Evolutionary conservation across 2,888 invertebrate species (phyloP).

Genomic region (Spilosoma lubricipeda): DNA sequence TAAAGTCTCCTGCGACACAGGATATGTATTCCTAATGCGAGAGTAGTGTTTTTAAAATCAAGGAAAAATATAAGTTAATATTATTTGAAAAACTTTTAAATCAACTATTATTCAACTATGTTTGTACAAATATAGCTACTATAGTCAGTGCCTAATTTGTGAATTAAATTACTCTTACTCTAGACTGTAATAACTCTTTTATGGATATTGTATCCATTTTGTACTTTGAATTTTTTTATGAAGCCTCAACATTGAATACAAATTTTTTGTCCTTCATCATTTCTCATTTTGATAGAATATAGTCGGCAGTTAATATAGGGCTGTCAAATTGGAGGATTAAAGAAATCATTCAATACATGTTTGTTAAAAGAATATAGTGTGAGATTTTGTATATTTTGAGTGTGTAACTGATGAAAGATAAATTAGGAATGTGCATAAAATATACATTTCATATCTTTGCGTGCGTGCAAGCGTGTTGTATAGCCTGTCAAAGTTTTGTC

Average conservation of each 20-base stretch:
- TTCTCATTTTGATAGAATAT: slow-evolving; percentile 13
- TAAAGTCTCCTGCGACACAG: too few relatives aligned
- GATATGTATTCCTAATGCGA: too few relatives aligned
- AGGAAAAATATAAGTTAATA: too few relatives aligned
- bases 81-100: too few relatives aligned
- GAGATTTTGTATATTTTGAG: not conserved
- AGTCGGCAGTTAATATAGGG: slow-evolving; percentile 1
- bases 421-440: not conserved
- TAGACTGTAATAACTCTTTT: not conserved
- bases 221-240: slow-evolving; percentile 4
- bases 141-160: too few relatives aligned
- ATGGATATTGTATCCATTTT: not conserved
- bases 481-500: too few relatives aligned
- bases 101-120: too few relatives aligned
- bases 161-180: not conserved
- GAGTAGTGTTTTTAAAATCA: too few relatives aligned
- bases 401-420: not conserved
- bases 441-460: not conserved
- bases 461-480: too few relatives aligned
- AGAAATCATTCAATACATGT: not conserved
- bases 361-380: not conserved
- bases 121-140: too few relatives aligned
- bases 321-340: not conserved
- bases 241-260: slow-evolving; percentile 12
- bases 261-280: slow-evolving; percentile 12